Conservation (phyloP, 1,140 invertebrate genomes). For the Wasmannia auropunctata region DNA sequence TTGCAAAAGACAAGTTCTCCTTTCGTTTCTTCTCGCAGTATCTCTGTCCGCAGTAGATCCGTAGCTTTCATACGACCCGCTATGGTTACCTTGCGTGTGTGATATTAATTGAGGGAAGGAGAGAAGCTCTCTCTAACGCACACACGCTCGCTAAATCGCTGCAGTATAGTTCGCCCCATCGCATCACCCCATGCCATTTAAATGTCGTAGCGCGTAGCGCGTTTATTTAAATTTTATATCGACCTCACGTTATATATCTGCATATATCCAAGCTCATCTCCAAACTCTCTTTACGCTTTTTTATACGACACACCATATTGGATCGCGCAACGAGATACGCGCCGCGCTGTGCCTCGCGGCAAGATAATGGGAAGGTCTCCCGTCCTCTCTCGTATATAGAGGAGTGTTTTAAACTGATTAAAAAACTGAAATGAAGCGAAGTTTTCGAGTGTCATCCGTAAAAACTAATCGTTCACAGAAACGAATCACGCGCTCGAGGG, state of each 20-base stretch:
- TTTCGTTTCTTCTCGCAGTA: background rate
- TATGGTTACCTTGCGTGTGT: background rate
- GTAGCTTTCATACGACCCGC: background rate
- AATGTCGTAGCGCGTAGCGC: slow-evolving; percentile 29
- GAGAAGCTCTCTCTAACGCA: background rate
- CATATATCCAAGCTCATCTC: slow-evolving; percentile 28
- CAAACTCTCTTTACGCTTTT: slow-evolving; percentile 18
- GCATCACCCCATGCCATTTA: slow-evolving; percentile 48
- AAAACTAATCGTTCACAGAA: background rate
- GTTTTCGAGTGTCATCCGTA: background rate
- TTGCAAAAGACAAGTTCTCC: background rate
- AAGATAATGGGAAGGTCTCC: background rate
- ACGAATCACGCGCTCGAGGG: background rate
- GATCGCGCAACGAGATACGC: slow-evolving; percentile 26
- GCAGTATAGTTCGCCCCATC: slow-evolving; percentile 32
- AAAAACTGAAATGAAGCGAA: background rate
- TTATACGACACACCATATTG: slow-evolving; percentile 7
- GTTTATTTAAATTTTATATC: slow-evolving; percentile 57
- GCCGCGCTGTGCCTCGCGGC: slow-evolving; percentile 38
- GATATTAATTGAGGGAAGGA: background rate
- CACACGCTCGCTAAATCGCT: slow-evolving; percentile 34
- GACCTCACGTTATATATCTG: slow-evolving; percentile 20
- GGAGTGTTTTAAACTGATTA: slow-evolving; percentile 1
- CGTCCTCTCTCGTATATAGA: background rate
- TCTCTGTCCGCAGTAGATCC: background rate